phyloP scores from a whole-genome alignment of 23 tunicate genomes.

The Ascidia mentula region DNA sequence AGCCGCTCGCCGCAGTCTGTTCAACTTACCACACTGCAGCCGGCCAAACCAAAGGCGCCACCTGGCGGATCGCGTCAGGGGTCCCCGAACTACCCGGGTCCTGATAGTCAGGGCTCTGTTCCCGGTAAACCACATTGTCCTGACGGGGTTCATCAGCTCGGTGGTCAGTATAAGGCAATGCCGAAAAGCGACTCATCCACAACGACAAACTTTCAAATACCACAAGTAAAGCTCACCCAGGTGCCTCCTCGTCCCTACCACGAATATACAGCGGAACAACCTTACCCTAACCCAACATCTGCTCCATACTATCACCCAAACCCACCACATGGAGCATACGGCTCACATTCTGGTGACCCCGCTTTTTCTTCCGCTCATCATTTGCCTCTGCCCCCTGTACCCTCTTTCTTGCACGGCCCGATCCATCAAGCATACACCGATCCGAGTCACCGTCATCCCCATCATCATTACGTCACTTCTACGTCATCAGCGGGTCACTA shows the following conservation, averaged over 20 bases:
- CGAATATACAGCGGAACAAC: not conserved
- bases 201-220: not conserved
- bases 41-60: not conserved
- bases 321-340: not conserved
- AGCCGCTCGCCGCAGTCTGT: not conserved
- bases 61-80: not conserved
- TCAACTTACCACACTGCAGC: not conserved
- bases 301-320: not conserved
- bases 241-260: not conserved
- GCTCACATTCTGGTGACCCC: not conserved
- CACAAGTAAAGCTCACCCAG: not conserved
- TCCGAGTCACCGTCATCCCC: no score
- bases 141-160: not conserved
- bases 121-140: not conserved
- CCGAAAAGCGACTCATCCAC: not conserved
- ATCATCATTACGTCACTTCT: not conserved
- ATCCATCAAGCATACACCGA: not conserved
- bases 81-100: not conserved
- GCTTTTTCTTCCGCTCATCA: not conserved
- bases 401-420: not conserved
- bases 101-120: not conserved
- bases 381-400: not conserved
- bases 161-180: not conserved
- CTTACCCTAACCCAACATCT: not conserved
- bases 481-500: conserved; percentile 2